Conservation (phyloP, 2,888 invertebrate genomes). For the Lottia scabra region DNA sequence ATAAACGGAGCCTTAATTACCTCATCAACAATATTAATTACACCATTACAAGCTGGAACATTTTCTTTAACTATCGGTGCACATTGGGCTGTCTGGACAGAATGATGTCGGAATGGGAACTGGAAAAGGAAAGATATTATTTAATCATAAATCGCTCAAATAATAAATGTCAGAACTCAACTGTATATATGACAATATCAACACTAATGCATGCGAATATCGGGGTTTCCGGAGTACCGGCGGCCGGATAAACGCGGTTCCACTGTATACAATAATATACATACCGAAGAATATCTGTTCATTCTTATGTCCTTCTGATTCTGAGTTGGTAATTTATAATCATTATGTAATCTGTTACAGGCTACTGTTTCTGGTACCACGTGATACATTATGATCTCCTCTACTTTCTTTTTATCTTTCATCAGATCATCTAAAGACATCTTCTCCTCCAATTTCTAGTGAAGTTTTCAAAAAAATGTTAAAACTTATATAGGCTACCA, state of each 20-base stretch:
- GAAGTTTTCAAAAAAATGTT: constrained; percentile 3
- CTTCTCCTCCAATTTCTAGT: constrained; percentile 35
- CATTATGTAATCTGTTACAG: constrained; percentile 65
- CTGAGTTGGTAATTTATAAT: too few relatives aligned
- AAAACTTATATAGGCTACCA: background rate
- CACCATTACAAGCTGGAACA: constrained; percentile 78
- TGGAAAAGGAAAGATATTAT: constrained; percentile 23
- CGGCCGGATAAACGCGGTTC: too few relatives aligned
- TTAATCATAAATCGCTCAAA: background rate
- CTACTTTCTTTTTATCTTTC: constrained; percentile 71
- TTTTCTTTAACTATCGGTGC: constrained; percentile 76
- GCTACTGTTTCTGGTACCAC: constrained; percentile 74
- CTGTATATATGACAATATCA: too few relatives aligned
- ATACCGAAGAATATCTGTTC: constrained; percentile 75
- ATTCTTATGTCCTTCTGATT: constrained; percentile 72
- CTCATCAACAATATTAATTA: constrained; percentile 77
- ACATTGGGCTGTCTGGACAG: constrained; percentile 77
- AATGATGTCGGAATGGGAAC: constrained; percentile 66
- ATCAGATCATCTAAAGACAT: constrained; percentile 63
- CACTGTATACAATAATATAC: too few relatives aligned
- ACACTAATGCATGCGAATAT: too few relatives aligned
- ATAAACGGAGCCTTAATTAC: constrained; percentile 67
- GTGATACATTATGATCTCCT: constrained; percentile 77
- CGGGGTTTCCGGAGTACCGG: too few relatives aligned
- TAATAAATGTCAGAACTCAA: too few relatives aligned